A percentile compares a stretch with the other conserved stretches of the same genome.
Conservation (phyloP, 2,113 vertebrate species). For the Poeciliopsis prolifica region DNA sequence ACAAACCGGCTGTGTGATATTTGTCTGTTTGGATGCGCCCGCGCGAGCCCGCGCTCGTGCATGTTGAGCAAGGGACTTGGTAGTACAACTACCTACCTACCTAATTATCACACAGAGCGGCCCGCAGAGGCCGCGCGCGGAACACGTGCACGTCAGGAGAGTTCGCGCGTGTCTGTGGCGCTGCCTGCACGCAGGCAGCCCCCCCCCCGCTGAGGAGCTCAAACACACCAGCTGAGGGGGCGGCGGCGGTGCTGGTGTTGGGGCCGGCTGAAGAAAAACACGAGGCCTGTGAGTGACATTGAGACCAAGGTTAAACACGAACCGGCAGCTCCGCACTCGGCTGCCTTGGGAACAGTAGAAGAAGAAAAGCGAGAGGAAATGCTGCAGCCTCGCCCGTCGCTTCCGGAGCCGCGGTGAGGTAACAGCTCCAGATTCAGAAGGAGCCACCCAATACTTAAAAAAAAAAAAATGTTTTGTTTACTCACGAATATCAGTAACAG, state of each 20-base stretch:
- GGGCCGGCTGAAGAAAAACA: slow-evolving; percentile 41
- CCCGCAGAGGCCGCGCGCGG: slow-evolving; percentile 41
- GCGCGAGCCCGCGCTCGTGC: not conserved
- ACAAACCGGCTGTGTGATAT: slow-evolving; percentile 52
- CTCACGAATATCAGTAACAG: not conserved
- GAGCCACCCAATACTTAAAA: not conserved
- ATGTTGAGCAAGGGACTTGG: not conserved
- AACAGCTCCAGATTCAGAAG: slow-evolving; percentile 8
- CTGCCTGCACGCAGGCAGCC: slow-evolving; percentile 53
- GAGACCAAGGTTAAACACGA: slow-evolving; percentile 75
- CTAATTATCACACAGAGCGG: slow-evolving; percentile 71
- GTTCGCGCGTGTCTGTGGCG: slow-evolving; percentile 61
- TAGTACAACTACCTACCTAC: too few species aligned
- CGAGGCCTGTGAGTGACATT: slow-evolving; percentile 70
- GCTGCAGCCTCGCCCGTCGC: slow-evolving; percentile 15
- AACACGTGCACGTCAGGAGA: slow-evolving; percentile 22
- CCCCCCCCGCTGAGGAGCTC: slow-evolving; percentile 74
- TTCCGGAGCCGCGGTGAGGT: slow-evolving; percentile 2
- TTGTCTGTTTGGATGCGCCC: not conserved
- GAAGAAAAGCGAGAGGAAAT: slow-evolving; percentile 14
- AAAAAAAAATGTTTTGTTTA: too few species aligned
- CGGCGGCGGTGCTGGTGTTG: slow-evolving; percentile 32
- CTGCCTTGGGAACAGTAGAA: slow-evolving; percentile 23
- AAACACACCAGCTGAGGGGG: slow-evolving; percentile 68
- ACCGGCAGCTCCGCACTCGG: slow-evolving; percentile 30